Evolutionary conservation across 2,888 invertebrate genomes (phyloP), one percentile per base, ranked within the genome.

Genomic region (Eutolmus rufibarbis): DNA sequence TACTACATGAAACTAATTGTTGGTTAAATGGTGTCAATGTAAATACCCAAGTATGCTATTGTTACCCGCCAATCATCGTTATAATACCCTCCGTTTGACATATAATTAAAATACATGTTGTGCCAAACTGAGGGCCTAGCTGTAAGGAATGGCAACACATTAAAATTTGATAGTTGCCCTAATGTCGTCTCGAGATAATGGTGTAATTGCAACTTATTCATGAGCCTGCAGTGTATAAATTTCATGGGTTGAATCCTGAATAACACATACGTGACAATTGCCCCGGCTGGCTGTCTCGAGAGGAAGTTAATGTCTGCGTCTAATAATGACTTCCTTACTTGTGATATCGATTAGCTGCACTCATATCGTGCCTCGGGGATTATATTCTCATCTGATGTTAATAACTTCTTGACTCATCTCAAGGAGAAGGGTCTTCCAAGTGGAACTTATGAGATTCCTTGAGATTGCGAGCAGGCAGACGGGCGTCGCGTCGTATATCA

Each of bases 271-370:
- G 66, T 66, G 66, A 66, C 66, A 66, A 66, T 66, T 66, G 66
- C 66, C 23, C 66, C 28, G 66, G 28, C 66, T 66, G 66, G 66
- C 28, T 66, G 66, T 66, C 66, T 66, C 66, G 66, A 28, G 66
- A 66, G 66, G 66, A 66, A 66, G 66, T 66, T 66, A 66, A 66
- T 66, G 66, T 66, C 66, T 66, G 23, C 66, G 23, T 23, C 66
- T 66, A 66, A 66, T 79, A 79, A 79, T 46, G 23, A 79, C 40
- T 79, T 79, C 51, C 79, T 46, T 79, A 28, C 51, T 23, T 34
- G 51, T 79, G 79, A 16, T 46, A 46, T 79, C 51, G 79, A 79
- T 79, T 79, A 79, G 79, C 31, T 78, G 34, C 78, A 43, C 19
- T 79, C 79, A 28, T 79, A 31, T 79, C 79, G n/a, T 46, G 9